Evolutionary conservation across 2,888 invertebrate genomes (phyloP).

Genomic region (Cryptophagus acutangulus): DNA sequence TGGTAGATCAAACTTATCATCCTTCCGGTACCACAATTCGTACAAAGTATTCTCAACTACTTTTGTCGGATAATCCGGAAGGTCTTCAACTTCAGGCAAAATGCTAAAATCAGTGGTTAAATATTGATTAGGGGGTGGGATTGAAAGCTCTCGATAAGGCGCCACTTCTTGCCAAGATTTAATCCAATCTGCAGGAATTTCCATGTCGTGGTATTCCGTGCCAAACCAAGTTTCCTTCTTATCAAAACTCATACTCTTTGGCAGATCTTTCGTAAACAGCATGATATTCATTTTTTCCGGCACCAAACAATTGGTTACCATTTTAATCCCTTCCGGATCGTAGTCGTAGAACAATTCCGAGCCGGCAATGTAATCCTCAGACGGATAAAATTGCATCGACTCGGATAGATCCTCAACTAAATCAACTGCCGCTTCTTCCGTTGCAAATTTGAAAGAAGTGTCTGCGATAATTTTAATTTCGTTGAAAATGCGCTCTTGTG

Average conservation of each 20-base stretch:
- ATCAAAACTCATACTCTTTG: slow-evolving; percentile 52
- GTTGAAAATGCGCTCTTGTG: slow-evolving; percentile 63
- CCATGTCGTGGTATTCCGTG: slow-evolving; percentile 65
- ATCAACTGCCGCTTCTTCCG: slow-evolving; percentile 67
- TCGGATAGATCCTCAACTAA: slow-evolving; percentile 73
- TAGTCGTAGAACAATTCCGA: slow-evolving; percentile 71
- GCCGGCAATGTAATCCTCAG: slow-evolving; percentile 75
- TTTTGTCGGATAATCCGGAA: slow-evolving; percentile 54
- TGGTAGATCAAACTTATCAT: slow-evolving; percentile 77
- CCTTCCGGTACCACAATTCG: slow-evolving; percentile 81
- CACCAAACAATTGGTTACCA: slow-evolving; percentile 56
- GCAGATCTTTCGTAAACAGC: slow-evolving; percentile 60
- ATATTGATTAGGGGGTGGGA: slow-evolving; percentile 70
- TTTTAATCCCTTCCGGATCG: slow-evolving; percentile 59
- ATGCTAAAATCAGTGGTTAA: slow-evolving; percentile 67
- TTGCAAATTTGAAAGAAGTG: slow-evolving; percentile 65
- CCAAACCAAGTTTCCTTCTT: slow-evolving; percentile 78
- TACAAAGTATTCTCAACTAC: slow-evolving; percentile 52
- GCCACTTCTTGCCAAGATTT: slow-evolving; percentile 57
- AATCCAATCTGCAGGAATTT: slow-evolving; percentile 61
- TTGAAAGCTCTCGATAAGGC: slow-evolving; percentile 56
- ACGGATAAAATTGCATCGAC: slow-evolving; percentile 75
- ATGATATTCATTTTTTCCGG: slow-evolving; percentile 68
- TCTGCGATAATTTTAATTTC: slow-evolving; percentile 74
- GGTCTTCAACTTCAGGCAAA: slow-evolving; percentile 45